Percentiles rank a stretch among this genome's conserved stretches.
Evolutionary conservation across 2,113 vertebrate genomes (phyloP).

Genomic region (Etheostoma cragini): DNA sequence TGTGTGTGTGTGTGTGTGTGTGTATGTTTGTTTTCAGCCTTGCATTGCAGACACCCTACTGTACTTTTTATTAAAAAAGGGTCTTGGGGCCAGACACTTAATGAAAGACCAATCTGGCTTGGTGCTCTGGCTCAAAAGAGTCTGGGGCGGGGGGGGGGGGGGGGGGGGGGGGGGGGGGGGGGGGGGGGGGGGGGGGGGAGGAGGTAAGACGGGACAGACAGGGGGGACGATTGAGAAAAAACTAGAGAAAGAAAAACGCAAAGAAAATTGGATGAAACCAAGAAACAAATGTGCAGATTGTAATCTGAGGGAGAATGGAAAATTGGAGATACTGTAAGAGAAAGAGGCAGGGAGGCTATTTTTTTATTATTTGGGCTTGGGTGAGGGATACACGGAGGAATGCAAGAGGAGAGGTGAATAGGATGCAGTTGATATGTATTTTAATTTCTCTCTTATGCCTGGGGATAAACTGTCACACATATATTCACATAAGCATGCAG

Average conservation of each 20-base stretch:
- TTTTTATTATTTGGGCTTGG: slow-evolving; percentile 38
- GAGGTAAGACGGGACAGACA: background rate
- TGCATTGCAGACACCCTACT: slow-evolving; percentile 50
- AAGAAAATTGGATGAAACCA: slow-evolving; percentile 59
- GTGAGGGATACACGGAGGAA: slow-evolving; percentile 21
- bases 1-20: background rate
- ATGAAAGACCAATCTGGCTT: slow-evolving; percentile 72
- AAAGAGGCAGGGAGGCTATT: slow-evolving; percentile 44
- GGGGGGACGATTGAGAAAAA: background rate
- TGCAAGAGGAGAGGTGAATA: slow-evolving; percentile 28
- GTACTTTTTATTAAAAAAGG: slow-evolving; percentile 71
- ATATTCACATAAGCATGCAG: slow-evolving; percentile 38
- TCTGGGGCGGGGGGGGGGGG: background rate
- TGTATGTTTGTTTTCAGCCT: slow-evolving; percentile 26
- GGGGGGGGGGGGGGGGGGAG: background rate
- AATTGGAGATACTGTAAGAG: slow-evolving; percentile 51
- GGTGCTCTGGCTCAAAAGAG: slow-evolving; percentile 60
- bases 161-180: background rate
- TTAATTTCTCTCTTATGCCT: slow-evolving; percentile 63
- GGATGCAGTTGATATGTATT: slow-evolving; percentile 62
- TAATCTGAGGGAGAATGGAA: slow-evolving; percentile 59
- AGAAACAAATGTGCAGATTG: slow-evolving; percentile 58
- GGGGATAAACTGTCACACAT: slow-evolving; percentile 41
- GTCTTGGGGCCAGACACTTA: slow-evolving; percentile 64
- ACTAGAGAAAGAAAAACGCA: slow-evolving; percentile 7